phyloP scores from a whole-genome alignment of 2,113 vertebrate species.

The Phrynosoma blainvillii region DNA sequence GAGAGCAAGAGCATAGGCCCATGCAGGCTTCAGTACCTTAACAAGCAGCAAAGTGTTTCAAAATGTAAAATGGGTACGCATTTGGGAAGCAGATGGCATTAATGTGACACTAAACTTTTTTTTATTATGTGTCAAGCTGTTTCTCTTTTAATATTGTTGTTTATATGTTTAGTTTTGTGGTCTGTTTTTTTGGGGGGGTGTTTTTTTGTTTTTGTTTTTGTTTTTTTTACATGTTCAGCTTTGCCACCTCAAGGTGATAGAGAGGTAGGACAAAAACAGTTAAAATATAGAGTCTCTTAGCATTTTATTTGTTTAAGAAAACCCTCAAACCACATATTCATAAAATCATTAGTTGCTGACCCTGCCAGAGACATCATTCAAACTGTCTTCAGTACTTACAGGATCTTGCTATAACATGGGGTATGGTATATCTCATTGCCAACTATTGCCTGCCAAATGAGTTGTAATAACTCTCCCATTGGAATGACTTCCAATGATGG shows the following conservation, averaged over 20 bases:
- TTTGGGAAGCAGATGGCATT: not conserved
- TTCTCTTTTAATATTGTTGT: not conserved
- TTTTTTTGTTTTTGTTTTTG: no score
- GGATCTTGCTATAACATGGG: constrained; percentile 31
- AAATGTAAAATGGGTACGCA: constrained; percentile 1
- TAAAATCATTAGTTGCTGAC: constrained; percentile 44
- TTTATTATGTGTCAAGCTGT: not conserved
- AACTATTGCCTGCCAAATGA: constrained; percentile 67
- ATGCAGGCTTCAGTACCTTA: not conserved
- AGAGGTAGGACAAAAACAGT: not conserved
- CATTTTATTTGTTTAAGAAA: constrained; percentile 4
- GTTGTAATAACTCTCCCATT: constrained; percentile 56
- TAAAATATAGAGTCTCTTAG: not conserved
- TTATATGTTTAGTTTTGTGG: not conserved
- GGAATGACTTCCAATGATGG: constrained; percentile 23
- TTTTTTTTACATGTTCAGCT: not conserved
- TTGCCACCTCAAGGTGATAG: not conserved
- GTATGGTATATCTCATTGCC: constrained; percentile 62
- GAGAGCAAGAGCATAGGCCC: no score
- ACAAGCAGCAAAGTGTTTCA: not conserved
- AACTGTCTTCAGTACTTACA: constrained; percentile 53
- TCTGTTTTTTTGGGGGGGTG: no score
- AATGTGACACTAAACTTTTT: not conserved
- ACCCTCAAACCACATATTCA: constrained; percentile 12
- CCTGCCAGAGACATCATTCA: constrained; percentile 59